Conservation (phyloP, 2,888 invertebrate species). For the Caenorhabditis sp. region DNA sequence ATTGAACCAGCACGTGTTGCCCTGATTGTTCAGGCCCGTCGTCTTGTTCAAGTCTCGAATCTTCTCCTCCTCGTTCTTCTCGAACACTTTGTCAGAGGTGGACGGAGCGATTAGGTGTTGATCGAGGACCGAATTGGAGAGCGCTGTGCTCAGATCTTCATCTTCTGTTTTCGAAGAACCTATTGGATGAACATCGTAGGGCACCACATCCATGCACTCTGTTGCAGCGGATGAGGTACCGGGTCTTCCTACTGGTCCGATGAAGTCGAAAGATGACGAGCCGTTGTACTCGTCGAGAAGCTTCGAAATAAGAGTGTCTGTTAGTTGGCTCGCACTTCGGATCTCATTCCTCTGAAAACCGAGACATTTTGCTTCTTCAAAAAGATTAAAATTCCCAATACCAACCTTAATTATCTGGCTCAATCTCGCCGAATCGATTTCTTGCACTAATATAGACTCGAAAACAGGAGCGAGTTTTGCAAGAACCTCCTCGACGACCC, state of each 20-base stretch:
- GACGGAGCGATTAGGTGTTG: neutral
- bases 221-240: neutral
- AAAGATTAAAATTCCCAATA: neutral
- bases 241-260: neutral
- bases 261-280: neutral
- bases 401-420: no score
- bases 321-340: neutral
- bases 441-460: no score
- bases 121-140: neutral
- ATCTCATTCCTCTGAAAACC: neutral
- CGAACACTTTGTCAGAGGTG: neutral
- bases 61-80: neutral
- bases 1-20: conserved; percentile 73
- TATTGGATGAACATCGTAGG: neutral
- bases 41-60: conserved; percentile 28
- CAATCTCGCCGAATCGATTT: no score
- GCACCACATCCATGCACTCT: neutral
- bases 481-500: neutral
- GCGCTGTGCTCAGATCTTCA: neutral
- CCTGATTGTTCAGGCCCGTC: conserved; percentile 66
- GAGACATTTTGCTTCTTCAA: neutral
- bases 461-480: neutral
- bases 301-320: neutral
- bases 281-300: neutral
- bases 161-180: neutral